phyloP scores from a whole-genome alignment of 2,888 invertebrate species.

The Archips xylosteana region DNA sequence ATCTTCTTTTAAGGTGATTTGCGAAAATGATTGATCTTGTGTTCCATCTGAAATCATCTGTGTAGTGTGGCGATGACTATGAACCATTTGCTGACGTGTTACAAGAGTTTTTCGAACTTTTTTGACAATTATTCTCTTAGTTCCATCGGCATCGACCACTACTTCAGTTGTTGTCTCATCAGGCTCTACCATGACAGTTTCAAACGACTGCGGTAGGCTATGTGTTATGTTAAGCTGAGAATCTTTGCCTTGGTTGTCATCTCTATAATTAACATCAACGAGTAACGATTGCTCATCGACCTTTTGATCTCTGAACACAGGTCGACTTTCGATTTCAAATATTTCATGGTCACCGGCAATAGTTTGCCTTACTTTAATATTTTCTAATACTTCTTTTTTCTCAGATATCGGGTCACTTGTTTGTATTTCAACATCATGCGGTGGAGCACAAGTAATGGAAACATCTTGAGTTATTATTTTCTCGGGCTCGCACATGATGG shows the following conservation, averaged over 20 bases:
- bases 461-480: conserved; percentile 76
- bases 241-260: conserved; percentile 81
- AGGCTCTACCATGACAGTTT: conserved; percentile 92
- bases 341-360: conserved; percentile 88
- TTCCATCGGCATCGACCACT: conserved; percentile 92
- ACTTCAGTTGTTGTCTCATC: conserved; percentile 94
- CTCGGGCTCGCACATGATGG: conserved; percentile 73
- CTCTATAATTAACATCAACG: conserved; percentile 90
- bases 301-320: conserved; percentile 77
- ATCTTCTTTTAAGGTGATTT: conserved; percentile 88
- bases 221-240: conserved; percentile 90
- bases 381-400: conserved; percentile 84
- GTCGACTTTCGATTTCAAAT: conserved; percentile 89
- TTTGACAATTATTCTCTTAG: conserved; percentile 91
- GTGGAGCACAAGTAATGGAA: conserved; percentile 81
- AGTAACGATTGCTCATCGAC: conserved; percentile 87
- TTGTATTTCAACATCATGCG: conserved; percentile 87
- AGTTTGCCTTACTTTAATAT: conserved; percentile 88
- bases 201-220: conserved; percentile 90
- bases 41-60: conserved; percentile 85
- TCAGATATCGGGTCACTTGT: conserved; percentile 82
- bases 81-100: conserved; percentile 87
- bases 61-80: conserved; percentile 86
- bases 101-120: conserved; percentile 89
- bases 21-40: conserved; percentile 87